Conservation (phyloP, 64 coral and sea anemone species). For the Montipora cactus region DNA sequence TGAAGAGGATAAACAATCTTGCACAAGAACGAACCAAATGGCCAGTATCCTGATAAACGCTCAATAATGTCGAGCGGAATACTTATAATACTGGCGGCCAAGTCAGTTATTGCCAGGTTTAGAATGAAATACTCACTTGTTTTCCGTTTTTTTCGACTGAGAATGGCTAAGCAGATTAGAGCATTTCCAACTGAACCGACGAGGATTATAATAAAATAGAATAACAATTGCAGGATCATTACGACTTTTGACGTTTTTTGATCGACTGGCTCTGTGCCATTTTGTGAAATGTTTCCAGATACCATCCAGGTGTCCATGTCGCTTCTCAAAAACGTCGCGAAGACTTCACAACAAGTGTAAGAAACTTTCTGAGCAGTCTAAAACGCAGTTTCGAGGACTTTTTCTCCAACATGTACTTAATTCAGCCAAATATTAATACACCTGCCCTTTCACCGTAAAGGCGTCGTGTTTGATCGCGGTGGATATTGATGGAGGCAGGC, state of each 20-base stretch:
- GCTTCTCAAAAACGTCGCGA: neutral
- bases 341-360: neutral
- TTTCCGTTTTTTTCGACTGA: constrained; percentile 65
- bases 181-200: constrained; percentile 73
- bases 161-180: constrained; percentile 75
- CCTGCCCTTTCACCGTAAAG: too few species aligned
- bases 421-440: too few species aligned
- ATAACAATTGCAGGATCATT: constrained; percentile 48
- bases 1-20: constrained; percentile 88
- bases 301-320: constrained; percentile 2
- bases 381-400: too few species aligned
- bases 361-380: too few species aligned
- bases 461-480: too few species aligned
- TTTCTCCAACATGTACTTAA: too few species aligned
- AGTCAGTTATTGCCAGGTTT: constrained; percentile 77
- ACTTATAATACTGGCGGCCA: constrained; percentile 69
- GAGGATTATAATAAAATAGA: constrained; percentile 34
- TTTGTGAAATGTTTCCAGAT: neutral
- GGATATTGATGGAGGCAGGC: too few species aligned
- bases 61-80: constrained; percentile 83
- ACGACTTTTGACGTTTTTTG: neutral
- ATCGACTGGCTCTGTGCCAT: neutral
- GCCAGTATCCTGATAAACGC: constrained; percentile 66
- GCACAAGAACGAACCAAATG: constrained; percentile 74
- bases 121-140: constrained; percentile 88